Conservation (phyloP, 2,888 invertebrate genomes). For the Agapetus fuscipes region DNA sequence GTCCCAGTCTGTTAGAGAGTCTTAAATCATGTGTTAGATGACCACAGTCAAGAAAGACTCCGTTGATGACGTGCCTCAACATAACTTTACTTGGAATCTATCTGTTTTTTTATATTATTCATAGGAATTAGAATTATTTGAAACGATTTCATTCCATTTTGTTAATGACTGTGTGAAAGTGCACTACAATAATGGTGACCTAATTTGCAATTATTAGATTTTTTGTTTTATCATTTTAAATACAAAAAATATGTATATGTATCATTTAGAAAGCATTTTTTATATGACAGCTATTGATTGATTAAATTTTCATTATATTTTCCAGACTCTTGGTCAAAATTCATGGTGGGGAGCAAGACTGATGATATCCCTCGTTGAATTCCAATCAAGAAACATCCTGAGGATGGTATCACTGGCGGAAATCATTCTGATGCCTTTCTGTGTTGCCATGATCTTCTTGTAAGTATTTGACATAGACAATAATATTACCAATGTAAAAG, state of each 20-base stretch:
- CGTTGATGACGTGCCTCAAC: too few species aligned
- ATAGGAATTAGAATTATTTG: too few species aligned
- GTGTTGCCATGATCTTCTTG: conserved; percentile 73
- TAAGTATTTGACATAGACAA: conserved; percentile 56
- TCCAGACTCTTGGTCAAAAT: conserved; percentile 83
- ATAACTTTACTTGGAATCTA: too few species aligned
- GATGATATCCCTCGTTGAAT: conserved; percentile 79
- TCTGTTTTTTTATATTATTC: too few species aligned
- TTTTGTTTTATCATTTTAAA: neutral
- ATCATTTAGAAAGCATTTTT: neutral
- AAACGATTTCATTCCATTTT: too few species aligned
- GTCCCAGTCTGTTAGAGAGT: too few species aligned
- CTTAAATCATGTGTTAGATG: too few species aligned
- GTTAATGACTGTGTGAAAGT: too few species aligned
- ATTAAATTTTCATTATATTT: conserved; percentile 13
- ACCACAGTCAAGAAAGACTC: too few species aligned
- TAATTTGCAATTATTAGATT: neutral
- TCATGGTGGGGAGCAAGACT: conserved; percentile 83
- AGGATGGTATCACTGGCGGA: conserved; percentile 88
- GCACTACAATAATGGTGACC: neutral
- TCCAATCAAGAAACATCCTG: conserved; percentile 82
- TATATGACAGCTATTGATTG: neutral
- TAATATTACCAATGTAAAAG: too few species aligned
- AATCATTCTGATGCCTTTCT: conserved; percentile 82
- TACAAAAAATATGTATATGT: neutral